Evolutionary conservation across 2,888 invertebrate species (phyloP), one percentile per base, ranked within the genome.

Genomic region (Eilema sororculum): DNA sequence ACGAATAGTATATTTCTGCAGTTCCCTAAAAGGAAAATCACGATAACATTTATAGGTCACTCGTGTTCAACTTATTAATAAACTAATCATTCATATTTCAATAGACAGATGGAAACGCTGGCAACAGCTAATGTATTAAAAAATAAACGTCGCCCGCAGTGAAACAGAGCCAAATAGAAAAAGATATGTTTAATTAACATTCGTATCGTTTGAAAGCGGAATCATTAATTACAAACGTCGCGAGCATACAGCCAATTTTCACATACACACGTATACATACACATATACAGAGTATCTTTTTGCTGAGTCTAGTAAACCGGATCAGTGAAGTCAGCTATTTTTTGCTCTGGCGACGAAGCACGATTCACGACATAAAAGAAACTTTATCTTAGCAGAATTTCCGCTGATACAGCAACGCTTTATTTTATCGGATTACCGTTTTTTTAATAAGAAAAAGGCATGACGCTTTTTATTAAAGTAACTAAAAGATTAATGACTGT

Each of bases 321-420:
- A 75, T 81, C 79, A 77, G 75, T 76, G 68, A 71, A 78, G 79
- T 86, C 86, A 84, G 86, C 86, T 77, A 80, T 77, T 86, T 84
- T 84, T 84, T 84, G 84, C 81, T 71, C 79, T 75, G 85, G 80
- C 79, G 74, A 69, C 72, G 78, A 78, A 78, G 71, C 82, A 83
- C 80, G 83, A 78, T 82, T 81, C 73, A 77, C 73, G 74, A 81
- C 81, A 84, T 84, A 84, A 86, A 86, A 83, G 87, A 82, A 84
- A 79, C 77, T 86, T 81, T 71, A 77, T 78, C 76, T 78, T 73
- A 74, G 86, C 80, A 71, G 71, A 69, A 83, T 79, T 84, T 76
- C 71, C 73, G 86, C 81, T 80, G 81, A 83, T 72, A 62, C 64
- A 69, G 71, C 76, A 73, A 74, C 74, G 67, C 74, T 71, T 65